Conservation (phyloP, 1,140 invertebrate species). For the Meloidogyne hapla region DNA sequence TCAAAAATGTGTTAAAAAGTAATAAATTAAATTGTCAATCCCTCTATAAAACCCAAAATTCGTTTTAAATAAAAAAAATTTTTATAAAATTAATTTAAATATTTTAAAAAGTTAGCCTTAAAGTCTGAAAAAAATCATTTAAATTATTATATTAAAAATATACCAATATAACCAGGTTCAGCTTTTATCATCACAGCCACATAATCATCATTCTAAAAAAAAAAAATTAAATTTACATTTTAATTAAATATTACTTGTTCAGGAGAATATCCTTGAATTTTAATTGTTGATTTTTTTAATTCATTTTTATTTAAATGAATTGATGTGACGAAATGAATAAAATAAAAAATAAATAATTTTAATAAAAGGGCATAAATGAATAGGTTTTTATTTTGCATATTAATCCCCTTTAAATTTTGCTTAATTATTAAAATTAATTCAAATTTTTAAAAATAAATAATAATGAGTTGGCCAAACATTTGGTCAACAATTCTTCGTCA, state of each 20-base stretch:
- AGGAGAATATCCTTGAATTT: slow-evolving; percentile 3
- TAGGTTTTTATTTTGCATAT: neutral
- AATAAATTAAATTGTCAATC: neutral
- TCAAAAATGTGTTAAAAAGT: neutral
- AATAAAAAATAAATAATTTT: neutral
- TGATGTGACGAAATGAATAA: neutral
- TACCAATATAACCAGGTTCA: slow-evolving; percentile 58
- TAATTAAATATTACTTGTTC: neutral
- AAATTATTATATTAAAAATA: slow-evolving; percentile 11
- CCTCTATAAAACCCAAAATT: too few relatives aligned
- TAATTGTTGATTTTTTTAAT: neutral
- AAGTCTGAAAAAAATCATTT: neutral
- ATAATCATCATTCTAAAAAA: slow-evolving; percentile 39
- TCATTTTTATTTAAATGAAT: neutral
- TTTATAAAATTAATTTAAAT: slow-evolving; percentile 12
- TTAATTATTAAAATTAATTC: neutral
- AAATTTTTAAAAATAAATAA: too few relatives aligned
- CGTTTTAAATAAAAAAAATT: neutral
- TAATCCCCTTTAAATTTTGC: neutral
- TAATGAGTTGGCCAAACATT: neutral
- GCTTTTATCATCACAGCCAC: slow-evolving; percentile 57
- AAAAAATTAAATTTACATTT: too few relatives aligned
- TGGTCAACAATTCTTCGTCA: neutral
- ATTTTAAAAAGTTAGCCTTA: neutral
- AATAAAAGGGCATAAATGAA: neutral